Conservation (phyloP, 2,888 invertebrate species). For the Ptychoptera albimana region DNA sequence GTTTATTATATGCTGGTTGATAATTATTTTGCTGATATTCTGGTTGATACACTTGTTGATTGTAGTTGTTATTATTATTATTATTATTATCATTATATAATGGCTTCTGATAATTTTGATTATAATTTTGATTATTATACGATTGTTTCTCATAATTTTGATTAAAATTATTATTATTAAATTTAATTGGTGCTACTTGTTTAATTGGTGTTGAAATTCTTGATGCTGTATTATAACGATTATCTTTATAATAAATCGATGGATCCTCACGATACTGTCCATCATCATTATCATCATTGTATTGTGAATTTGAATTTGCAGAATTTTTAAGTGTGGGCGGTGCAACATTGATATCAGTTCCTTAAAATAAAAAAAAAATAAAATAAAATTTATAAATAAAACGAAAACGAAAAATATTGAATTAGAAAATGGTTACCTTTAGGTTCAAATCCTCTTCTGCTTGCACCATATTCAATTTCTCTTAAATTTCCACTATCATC, state of each 20-base stretch:
- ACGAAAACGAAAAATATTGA: background rate
- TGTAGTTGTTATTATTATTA: constrained; percentile 16
- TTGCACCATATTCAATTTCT: constrained; percentile 76
- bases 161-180: constrained; percentile 24
- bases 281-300: constrained; percentile 54
- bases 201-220: constrained; percentile 15
- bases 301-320: constrained; percentile 33
- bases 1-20: constrained; percentile 16
- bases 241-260: constrained; percentile 56
- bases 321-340: constrained; percentile 50
- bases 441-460: constrained; percentile 66
- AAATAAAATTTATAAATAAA: background rate
- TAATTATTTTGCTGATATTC: constrained; percentile 14
- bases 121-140: constrained; percentile 16
- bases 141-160: constrained; percentile 14
- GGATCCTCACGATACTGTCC: constrained; percentile 79
- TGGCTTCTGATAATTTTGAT: constrained; percentile 19
- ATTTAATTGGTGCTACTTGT: constrained; percentile 15
- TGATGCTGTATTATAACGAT: constrained; percentile 35
- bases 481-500: constrained; percentile 59
- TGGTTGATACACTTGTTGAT: constrained; percentile 13
- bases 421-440: constrained; percentile 35
- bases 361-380: constrained; percentile 25
- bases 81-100: constrained; percentile 16
- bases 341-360: constrained; percentile 58